Conservation (phyloP, 2,113 vertebrate species). For the Amphiprion ocellaris region DNA sequence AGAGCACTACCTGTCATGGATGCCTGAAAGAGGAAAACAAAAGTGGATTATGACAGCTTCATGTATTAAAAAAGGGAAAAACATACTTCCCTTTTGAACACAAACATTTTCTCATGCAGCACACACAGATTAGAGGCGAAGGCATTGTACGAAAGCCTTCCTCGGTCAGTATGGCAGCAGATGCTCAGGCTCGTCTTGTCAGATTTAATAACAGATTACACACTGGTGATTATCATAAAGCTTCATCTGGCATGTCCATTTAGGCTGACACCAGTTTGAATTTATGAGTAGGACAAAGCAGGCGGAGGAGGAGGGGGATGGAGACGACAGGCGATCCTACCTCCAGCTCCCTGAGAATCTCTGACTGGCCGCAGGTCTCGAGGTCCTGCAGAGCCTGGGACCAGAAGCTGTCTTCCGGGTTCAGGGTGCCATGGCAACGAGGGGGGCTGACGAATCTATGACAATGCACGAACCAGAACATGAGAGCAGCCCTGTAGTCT, state of each 20-base stretch:
- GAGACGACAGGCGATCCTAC: constrained; percentile 78
- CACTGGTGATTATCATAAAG: constrained; percentile 70
- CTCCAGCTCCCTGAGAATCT: constrained; percentile 98
- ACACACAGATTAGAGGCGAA: constrained; percentile 37
- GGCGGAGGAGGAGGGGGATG: constrained; percentile 29
- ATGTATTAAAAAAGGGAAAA: neutral
- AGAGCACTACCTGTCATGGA: constrained; percentile 93
- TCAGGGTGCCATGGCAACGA: constrained; percentile 85
- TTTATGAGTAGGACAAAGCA: constrained; percentile 50
- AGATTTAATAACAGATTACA: constrained; percentile 78
- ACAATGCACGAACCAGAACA: constrained; percentile 89
- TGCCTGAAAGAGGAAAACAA: constrained; percentile 82
- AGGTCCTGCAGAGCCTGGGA: constrained; percentile 97
- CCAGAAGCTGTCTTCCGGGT: constrained; percentile 95
- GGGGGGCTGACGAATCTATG: constrained; percentile 92
- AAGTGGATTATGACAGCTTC: neutral
- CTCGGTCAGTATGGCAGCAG: constrained; percentile 53
- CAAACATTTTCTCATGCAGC: neutral
- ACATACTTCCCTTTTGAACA: neutral
- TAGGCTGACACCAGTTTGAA: constrained; percentile 42
- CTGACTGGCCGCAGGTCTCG: constrained; percentile 97
- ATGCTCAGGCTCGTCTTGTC: constrained; percentile 56
- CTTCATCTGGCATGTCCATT: constrained; percentile 65
- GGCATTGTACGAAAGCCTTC: constrained; percentile 33
- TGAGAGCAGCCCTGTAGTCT: constrained; percentile 80